Base-by-base conservation (phyloP, 2,888 invertebrate species). In the Tromatobia lineatoria region DNA sequence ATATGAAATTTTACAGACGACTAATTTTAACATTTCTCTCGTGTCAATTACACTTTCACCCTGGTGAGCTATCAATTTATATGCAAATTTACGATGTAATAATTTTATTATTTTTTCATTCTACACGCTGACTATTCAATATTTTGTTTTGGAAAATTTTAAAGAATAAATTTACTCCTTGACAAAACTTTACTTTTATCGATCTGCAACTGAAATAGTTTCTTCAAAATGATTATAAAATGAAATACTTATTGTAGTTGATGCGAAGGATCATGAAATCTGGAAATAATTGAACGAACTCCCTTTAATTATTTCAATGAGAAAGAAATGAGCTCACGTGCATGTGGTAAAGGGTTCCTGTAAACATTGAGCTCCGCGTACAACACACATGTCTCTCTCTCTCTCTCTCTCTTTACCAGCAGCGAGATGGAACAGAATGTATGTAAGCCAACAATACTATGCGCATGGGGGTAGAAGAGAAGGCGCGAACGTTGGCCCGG, bases 401-500 rank as follows among this genome's bases (percentile, higher is more conserved):
- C 34, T 61, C 59, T 61, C 59, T 61, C 34, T 61, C 18, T 34
- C 18, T 38, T 38, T n/a, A 10, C n/a, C 38, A 38, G n/a, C 8
- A 34, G 38, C 7, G 61, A 64, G 64, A 38, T 18, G 38, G 20
- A 61, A 29, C 47, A 18, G 29, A 52, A 47, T 64, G 38, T 64
- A 38, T 38, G 42, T 20, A 38, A 74, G 73, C 45, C 47, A 29
- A 29, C 47, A 74, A 59, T 47, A 61, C 29, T 64, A 50, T 47
- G 59, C 13, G 57, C 66, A 84, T 84, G 78, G 84, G 84, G 84
- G 83, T 84, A 81, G 67, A 80, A 47, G 73, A 38, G 80, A 69
- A 80, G 76, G 76, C 75, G 64, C 74, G 77, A 74, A 84, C 84
- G 84, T 84, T 84, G 78, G 81, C 84, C 84, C 84, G 81, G 78